Conservation (phyloP, 2,888 invertebrate species). For the Drosophila pullipes region DNA sequence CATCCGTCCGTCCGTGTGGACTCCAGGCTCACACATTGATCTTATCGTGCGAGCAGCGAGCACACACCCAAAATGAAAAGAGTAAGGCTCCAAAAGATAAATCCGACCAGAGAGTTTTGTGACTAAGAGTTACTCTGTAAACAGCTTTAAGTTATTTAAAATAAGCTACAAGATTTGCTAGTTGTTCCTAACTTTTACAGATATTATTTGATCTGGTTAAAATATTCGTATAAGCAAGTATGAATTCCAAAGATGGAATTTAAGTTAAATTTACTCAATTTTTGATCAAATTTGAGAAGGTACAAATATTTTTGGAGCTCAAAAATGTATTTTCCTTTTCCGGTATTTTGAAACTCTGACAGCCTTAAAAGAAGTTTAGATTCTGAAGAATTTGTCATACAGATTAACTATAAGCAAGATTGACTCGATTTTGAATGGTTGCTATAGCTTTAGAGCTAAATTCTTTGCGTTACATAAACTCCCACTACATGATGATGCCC, state of each 20-base stretch:
- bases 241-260: background rate
- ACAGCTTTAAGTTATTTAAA: background rate
- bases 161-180: background rate
- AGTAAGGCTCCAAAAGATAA: slow-evolving; percentile 47
- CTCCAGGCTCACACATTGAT: slow-evolving; percentile 64
- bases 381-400: background rate
- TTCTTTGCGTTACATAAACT: background rate
- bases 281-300: background rate
- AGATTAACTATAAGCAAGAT: background rate
- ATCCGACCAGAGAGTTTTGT: background rate
- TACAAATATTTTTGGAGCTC: background rate
- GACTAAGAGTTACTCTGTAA: slow-evolving; percentile 3
- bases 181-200: background rate
- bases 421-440: background rate
- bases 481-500: background rate
- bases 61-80: slow-evolving; percentile 73
- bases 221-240: background rate
- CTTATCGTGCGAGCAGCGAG: slow-evolving; percentile 60
- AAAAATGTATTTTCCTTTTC: background rate
- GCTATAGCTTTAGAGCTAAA: background rate
- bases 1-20: slow-evolving; percentile 9
- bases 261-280: background rate
- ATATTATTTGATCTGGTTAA: background rate
- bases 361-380: background rate
- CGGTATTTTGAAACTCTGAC: background rate